Conservation (phyloP, 2,888 invertebrate genomes). For the Leucania comma region DNA sequence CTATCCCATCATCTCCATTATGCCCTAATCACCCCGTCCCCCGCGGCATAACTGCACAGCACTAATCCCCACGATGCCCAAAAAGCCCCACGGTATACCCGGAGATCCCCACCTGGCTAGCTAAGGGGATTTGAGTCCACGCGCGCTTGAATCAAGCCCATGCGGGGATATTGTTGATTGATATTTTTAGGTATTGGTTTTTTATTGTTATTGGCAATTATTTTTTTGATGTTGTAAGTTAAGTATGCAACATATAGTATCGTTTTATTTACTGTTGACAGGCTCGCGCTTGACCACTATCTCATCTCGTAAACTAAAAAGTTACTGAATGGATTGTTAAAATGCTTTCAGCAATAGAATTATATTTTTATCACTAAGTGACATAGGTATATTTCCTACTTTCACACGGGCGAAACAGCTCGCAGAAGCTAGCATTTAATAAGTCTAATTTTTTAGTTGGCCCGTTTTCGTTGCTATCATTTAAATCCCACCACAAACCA, state of each 20-base stretch:
- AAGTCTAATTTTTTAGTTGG: neutral
- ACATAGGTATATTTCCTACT: no score
- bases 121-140: conserved; percentile 53
- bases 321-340: no score
- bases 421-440: no score
- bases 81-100: conserved; percentile 7
- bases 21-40: conserved; percentile 49
- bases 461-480: no score
- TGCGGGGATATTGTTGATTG: conserved; percentile 33
- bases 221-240: no score
- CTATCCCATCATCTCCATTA: conserved; percentile 51
- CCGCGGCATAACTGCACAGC: conserved; percentile 56
- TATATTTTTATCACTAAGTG: no score
- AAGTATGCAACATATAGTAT: no score
- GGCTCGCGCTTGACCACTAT: no score
- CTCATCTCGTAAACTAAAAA: no score
- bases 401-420: no score
- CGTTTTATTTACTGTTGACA: no score
- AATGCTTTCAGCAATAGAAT: no score
- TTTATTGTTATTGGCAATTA: neutral
- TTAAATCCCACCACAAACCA: neutral
- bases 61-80: conserved; percentile 42
- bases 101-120: conserved; percentile 42
- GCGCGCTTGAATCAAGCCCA: conserved; percentile 38
- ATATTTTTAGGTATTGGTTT: conserved; percentile 23